Percentiles rank a stretch among this genome's conserved stretches.
phyloP scores from a whole-genome alignment of 2,888 invertebrate genomes.

The Sycophila texana region DNA sequence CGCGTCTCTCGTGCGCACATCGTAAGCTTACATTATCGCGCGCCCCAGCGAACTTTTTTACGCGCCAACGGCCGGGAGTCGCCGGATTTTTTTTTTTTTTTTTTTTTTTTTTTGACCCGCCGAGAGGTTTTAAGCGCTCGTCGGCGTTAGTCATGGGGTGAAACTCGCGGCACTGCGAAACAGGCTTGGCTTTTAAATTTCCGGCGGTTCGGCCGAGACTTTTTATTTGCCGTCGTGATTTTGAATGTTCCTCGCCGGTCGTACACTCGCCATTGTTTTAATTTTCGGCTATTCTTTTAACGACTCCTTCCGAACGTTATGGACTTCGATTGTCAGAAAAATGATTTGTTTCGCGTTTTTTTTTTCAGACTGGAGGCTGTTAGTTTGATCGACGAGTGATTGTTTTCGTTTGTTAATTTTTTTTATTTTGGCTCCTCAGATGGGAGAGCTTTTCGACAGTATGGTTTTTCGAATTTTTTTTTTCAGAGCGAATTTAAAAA shows the following conservation, averaged over 20 bases:
- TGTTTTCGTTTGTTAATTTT: no score
- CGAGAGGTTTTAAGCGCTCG: constrained; percentile 50
- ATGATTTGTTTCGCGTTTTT: not conserved
- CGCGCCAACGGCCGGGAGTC: constrained; percentile 4
- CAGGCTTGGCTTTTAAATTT: constrained; percentile 13
- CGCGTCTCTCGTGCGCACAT: not conserved
- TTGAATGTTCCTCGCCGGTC: constrained; percentile 21
- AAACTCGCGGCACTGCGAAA: constrained; percentile 37
- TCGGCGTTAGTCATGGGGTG: constrained; percentile 23
- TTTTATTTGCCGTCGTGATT: constrained; percentile 28
- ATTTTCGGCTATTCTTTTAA: not conserved
- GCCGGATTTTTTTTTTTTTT: constrained; percentile 22
- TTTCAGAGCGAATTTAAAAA: no score
- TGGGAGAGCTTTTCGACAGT: no score
- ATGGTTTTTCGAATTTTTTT: no score
- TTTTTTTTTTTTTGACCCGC: constrained; percentile 47
- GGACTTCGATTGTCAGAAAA: not conserved
- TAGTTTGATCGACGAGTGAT: no score
- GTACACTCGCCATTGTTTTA: constrained; percentile 8
- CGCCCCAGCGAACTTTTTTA: not conserved
- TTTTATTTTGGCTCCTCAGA: no score
- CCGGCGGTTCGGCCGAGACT: not conserved
- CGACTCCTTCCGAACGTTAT: not conserved
- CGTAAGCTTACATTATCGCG: constrained; percentile 28
- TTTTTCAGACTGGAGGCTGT: no score